Evolutionary conservation across 1,140 invertebrate species (phyloP).

Genomic region (Euborellia annulipes): DNA sequence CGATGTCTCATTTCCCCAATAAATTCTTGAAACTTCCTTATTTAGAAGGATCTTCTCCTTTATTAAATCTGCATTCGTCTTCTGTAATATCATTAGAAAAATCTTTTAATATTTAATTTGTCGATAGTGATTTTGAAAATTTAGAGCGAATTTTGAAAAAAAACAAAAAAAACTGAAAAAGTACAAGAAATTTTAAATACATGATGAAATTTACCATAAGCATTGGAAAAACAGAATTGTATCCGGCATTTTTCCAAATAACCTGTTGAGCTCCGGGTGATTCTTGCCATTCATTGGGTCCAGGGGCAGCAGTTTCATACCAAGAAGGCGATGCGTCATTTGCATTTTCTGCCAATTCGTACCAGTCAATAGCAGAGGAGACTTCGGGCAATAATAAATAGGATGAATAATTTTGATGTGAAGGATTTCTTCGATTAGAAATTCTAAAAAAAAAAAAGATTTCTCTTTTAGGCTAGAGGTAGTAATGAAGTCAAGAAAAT

Average conservation of each 20-base stretch:
- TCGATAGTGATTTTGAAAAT: no score
- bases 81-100: conserved; percentile 9
- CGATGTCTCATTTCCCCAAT: conserved; percentile 8
- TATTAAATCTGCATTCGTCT: conserved; percentile 14
- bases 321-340: conserved; percentile 39
- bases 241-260: conserved; percentile 45
- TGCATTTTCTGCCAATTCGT: conserved; percentile 22
- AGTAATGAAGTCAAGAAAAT: no score
- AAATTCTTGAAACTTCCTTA: conserved; percentile 5
- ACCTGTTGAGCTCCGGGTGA: conserved; percentile 39
- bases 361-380: conserved; percentile 17
- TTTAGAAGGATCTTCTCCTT: conserved; percentile 4
- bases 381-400: no score
- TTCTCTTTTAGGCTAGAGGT: no score
- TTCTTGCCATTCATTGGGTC: conserved; percentile 34
- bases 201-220: no score
- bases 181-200: no score
- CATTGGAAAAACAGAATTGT: conserved; percentile 36
- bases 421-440: no score
- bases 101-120: no score
- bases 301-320: conserved; percentile 38
- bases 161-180: no score
- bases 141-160: no score
- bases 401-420: no score
- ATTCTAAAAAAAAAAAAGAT: no score